Percentiles rank a stretch among this genome's conserved stretches.
phyloP scores from a whole-genome alignment of 2,888 invertebrate species.

The Entomobrya multifasciata region DNA sequence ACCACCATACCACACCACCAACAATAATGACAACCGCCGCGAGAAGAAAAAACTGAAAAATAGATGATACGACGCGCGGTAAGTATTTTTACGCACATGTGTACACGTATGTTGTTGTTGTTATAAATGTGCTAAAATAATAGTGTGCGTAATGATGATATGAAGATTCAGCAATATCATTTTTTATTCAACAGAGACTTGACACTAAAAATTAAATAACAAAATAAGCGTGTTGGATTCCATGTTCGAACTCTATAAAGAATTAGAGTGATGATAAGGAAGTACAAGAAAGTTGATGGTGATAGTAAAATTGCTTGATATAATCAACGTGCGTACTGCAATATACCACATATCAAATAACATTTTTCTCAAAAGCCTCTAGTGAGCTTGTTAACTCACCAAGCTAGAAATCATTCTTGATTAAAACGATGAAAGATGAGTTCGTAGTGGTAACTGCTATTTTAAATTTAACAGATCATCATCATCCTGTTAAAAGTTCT shows the following conservation, averaged over 20 bases:
- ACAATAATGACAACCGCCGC: constrained; percentile 14
- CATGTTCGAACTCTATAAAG: constrained; percentile 26
- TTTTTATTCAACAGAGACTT: constrained; percentile 28
- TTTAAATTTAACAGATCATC: constrained; percentile 59
- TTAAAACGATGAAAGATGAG: constrained; percentile 53
- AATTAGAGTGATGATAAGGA: constrained; percentile 46
- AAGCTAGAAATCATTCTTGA: constrained; percentile 43
- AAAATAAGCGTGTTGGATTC: constrained; percentile 12
- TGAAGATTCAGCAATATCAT: constrained; percentile 7
- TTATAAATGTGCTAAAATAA: not conserved
- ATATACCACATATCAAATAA: not conserved
- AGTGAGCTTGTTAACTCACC: constrained; percentile 25
- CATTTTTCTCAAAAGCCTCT: constrained; percentile 12
- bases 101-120: not conserved
- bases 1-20: constrained; percentile 5
- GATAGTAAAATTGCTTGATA: constrained; percentile 1
- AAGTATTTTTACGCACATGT: constrained; percentile 33
- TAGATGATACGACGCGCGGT: not conserved
- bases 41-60: not conserved
- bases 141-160: not conserved
- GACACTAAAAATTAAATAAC: constrained; percentile 1
- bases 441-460: constrained; percentile 37
- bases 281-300: constrained; percentile 23
- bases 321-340: no score
- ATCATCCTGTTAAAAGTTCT: constrained; percentile 37